Base-by-base conservation (phyloP, 2,113 vertebrate species). In the Camelus dromedarius region DNA sequence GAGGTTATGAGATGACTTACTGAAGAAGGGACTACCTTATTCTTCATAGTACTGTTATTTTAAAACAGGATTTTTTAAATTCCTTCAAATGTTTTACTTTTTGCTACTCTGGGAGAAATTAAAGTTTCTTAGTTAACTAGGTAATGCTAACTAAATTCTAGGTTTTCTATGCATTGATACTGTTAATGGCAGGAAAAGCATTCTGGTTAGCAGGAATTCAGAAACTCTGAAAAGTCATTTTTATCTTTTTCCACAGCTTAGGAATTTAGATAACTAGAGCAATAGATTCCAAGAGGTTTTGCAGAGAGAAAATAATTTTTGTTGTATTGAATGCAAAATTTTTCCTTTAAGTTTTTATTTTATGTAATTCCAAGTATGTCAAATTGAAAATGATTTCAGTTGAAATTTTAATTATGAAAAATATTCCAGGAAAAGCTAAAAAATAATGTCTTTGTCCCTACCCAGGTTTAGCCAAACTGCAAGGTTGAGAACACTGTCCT, bases 71-170 rank as follows among this genome's bases (percentile, higher is more conserved):
- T 67, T 81, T 83, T 75, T 12, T 24, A 89, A 66, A 48, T 76
- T 30, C 26, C 22, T 82, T 81, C 56, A 66, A 60, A 64, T 60
- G 20, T 70, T 89, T 94, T 3, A 48, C 30, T 89, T 62, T 50
- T 32, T 35, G 81, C 38, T 97, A 14, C 70, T 0, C 6, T 97
- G 58, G 48, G 35, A 90, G 73, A 75, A 95, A 89, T 35, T 60
- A 83, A 69, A 82, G 69, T 6, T 76, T 92, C 46, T 88, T 91
- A 38, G 38, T 96, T 96, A 80, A 86, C 56, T 97, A 58, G 92
- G 67, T 28, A 92, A 69, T 48, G 56, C 7, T 90, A 93, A 24
- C 52, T 35, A 32, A 91, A 81, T 91, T 88, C 77, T 20, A 1
- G 95, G 9, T 93, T 35, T 94, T 0, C 82, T 82, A 8, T 94